These are phyloP conservation scores for Pseudochromis fuscus DNA, from an alignment of 2,797 vertebrate genomes.

Conservation along the genomic window DNA sequence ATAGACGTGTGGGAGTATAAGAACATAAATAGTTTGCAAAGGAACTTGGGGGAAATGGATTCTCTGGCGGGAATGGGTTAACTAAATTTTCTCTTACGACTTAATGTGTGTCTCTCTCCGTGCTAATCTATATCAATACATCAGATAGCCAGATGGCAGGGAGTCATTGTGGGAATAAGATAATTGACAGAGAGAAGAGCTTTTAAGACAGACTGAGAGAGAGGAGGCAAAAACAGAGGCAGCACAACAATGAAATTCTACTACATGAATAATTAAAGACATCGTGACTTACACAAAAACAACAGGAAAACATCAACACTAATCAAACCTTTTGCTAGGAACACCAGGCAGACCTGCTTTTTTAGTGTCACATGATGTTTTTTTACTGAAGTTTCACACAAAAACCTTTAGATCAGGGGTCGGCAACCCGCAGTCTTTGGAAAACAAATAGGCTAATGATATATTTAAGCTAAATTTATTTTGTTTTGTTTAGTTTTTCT, in stretches of 20 bases:
- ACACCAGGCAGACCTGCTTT: constrained; percentile 9
- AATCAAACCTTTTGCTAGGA: not conserved
- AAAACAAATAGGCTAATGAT: too few relatives aligned
- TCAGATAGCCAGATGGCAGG: constrained; percentile 58
- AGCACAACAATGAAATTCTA: constrained; percentile 34
- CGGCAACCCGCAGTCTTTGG: too few relatives aligned
- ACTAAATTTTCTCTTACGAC: constrained; percentile 50
- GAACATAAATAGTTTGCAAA: constrained; percentile 58
- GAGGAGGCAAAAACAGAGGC: constrained; percentile 1
- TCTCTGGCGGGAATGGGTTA: constrained; percentile 50
- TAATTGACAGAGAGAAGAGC: constrained; percentile 61
- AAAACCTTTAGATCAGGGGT: too few relatives aligned
- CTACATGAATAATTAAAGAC: constrained; percentile 27
- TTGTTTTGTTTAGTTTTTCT: too few relatives aligned
- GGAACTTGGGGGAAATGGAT: constrained; percentile 54
- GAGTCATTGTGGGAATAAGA: constrained; percentile 58
- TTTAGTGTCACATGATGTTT: too few relatives aligned
- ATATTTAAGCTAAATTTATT: too few relatives aligned
- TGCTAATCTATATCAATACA: constrained; percentile 60
- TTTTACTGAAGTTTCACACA: too few relatives aligned
- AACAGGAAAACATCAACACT: not conserved
- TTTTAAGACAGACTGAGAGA: constrained; percentile 39
- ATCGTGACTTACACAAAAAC: constrained; percentile 9
- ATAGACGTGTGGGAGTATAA: constrained; percentile 43
- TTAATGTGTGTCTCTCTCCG: constrained; percentile 42